Base-by-base conservation (phyloP, 2,888 invertebrate genomes). In the Ophion ventricosus region DNA sequence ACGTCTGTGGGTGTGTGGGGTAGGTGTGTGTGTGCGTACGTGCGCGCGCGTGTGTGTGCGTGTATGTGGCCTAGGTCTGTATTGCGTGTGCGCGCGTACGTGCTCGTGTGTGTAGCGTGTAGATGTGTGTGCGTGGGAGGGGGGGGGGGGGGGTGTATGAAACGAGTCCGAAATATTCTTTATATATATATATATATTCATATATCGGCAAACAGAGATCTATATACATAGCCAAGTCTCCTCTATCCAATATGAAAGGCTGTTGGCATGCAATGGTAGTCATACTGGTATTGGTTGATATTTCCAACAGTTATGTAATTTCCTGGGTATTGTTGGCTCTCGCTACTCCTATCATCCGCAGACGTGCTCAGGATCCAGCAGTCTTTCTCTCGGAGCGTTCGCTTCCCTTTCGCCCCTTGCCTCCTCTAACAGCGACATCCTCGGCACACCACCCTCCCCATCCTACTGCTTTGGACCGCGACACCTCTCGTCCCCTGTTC, bases 221-320 rank as follows among this genome's bases (percentile, higher is more conserved):
- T 76, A 29, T 56, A 64, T 40, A 64, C 26, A 20, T 56, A 79
- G 20, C 25, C 56, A 29, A 17, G 40, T 43, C 35, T 63, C 75
- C 80, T 83, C 83, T 61, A 76, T 85, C 75, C 84, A 73, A 87
- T 87, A 43, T 43, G 43, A 88, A 89, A 87, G 75, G 89, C 88
- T 85, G 90, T 76, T 89, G 90, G 87, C 87, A 87, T 89, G 89
- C 88, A 88, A 74, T 81, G 76, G 79, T 82, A 76, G 84, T 82
- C 88, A 8, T 17, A 88, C 91, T 92, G 92, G 92, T 92, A 93
- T 92, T 93, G 92, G 92, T 91, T 92, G 93, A 93, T 93, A 93
- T 93, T 93, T 93, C 92, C 93, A 93, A 93, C 93, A 93, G 93
- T 93, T 93, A 92, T 93, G 93, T 93, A 93, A 93, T 93, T 93